Percentiles rank a stretch among this genome's conserved stretches.
Conservation (phyloP, 2,113 vertebrate genomes). For the Rhea pennata region DNA sequence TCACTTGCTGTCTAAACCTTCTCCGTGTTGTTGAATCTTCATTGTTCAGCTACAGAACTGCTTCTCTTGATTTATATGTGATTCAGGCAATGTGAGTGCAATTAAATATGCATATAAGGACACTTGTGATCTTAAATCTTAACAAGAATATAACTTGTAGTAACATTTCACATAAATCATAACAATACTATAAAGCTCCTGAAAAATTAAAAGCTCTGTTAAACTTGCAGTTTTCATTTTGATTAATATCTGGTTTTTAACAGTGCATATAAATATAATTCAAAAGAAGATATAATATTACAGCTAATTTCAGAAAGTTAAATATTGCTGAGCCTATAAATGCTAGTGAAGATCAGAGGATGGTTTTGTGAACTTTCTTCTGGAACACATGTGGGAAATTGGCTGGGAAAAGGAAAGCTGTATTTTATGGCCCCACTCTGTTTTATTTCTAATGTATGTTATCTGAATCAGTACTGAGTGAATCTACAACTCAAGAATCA, state of each 20-base stretch:
- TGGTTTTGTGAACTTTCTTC: background rate
- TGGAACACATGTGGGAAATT: accelerated
- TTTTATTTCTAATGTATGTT: background rate
- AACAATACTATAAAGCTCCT: background rate
- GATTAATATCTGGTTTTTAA: background rate
- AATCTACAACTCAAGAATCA: background rate
- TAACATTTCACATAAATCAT: background rate
- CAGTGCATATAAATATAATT: accelerated
- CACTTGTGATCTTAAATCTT: background rate
- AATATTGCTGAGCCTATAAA: background rate
- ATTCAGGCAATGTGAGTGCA: background rate
- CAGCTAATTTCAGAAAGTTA: background rate
- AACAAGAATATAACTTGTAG: background rate
- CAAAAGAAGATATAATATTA: too few species aligned
- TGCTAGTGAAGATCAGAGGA: background rate
- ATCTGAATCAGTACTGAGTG: background rate
- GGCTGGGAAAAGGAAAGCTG: background rate
- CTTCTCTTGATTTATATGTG: background rate
- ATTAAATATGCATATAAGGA: accelerated
- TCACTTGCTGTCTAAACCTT: background rate
- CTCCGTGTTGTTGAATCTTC: background rate
- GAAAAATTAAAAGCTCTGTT: background rate
- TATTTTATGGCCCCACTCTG: background rate
- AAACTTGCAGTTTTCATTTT: background rate
- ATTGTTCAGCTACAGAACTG: background rate